Percentiles rank a stretch among this genome's conserved stretches.
These are phyloP conservation scores for Pyrocephalus nanus DNA, from an alignment of 2,797 vertebrate genomes.

Conservation along the genomic window DNA sequence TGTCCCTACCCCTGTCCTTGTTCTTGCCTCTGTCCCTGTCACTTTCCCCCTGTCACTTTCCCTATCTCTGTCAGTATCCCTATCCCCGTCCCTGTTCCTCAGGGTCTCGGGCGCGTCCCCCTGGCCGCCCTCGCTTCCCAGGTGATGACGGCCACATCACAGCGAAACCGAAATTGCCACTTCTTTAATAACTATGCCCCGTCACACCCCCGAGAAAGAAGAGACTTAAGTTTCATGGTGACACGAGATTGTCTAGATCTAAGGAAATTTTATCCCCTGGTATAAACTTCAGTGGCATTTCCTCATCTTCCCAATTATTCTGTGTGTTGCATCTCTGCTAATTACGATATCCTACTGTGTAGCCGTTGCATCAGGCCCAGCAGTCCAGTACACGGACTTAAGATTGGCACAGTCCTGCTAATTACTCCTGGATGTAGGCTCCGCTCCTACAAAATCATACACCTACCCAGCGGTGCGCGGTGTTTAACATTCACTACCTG, in stretches of 20 bases:
- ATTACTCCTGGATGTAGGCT: conserved; percentile 26
- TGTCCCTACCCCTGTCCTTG: fast-evolving
- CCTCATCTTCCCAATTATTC: conserved; percentile 43
- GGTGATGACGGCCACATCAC: not conserved
- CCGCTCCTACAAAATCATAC: conserved; percentile 26
- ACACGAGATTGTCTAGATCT: conserved; percentile 20
- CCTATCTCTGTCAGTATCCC: not conserved
- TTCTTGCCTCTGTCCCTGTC: too few species aligned
- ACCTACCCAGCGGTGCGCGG: not conserved
- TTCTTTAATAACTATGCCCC: not conserved
- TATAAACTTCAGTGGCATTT: conserved; percentile 32
- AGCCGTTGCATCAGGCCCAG: not conserved
- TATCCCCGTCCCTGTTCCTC: not conserved
- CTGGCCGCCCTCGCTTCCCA: fast-evolving
- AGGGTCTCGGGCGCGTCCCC: not conserved
- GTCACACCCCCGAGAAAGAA: not conserved
- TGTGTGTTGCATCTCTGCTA: conserved; percentile 46
- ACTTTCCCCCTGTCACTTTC: not conserved
- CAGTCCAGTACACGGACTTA: not conserved
- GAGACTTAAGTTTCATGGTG: not conserved
- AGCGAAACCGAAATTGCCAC: not conserved
- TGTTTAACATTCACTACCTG: conserved; percentile 64
- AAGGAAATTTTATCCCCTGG: not conserved
- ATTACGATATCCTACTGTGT: conserved; percentile 7
- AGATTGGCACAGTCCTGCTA: conserved; percentile 37